Conservation (phyloP, 2,888 invertebrate genomes). For the Molorchus minor region DNA sequence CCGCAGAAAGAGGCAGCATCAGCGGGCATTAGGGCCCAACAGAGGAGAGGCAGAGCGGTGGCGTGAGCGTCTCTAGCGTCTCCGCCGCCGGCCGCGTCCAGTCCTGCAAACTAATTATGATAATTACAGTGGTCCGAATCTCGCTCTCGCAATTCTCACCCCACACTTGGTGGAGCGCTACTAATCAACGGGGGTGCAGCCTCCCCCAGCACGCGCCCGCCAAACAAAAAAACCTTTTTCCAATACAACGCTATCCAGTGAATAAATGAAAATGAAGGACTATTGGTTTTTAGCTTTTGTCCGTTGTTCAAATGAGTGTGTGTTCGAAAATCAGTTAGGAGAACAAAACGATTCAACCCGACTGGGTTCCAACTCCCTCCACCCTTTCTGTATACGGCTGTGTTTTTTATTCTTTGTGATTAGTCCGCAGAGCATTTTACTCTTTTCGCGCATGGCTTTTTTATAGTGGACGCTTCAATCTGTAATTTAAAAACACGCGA, state of each 20-base stretch:
- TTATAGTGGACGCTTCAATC: conserved; percentile 62
- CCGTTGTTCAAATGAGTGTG: conserved; percentile 60
- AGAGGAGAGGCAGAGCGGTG: conserved; percentile 29
- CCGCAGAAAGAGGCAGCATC: conserved; percentile 7
- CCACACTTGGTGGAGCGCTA: conserved; percentile 51
- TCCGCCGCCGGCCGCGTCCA: conserved; percentile 41
- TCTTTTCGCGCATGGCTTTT: conserved; percentile 64
- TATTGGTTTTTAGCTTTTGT: conserved; percentile 65
- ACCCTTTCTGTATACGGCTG: conserved; percentile 56
- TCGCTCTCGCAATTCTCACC: conserved; percentile 43
- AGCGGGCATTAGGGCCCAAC: conserved; percentile 5
- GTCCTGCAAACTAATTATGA: conserved; percentile 58
- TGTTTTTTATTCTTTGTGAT: conserved; percentile 64
- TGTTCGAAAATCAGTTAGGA: conserved; percentile 63
- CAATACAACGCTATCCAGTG: conserved; percentile 62
- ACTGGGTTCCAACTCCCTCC: conserved; percentile 29
- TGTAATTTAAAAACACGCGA: conserved; percentile 64
- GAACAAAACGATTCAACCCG: conserved; percentile 60
- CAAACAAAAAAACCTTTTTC: conserved; percentile 63
- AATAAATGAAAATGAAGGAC: conserved; percentile 65
- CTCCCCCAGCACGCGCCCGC: conserved; percentile 41
- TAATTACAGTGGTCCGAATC: conserved; percentile 56
- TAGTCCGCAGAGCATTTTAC: conserved; percentile 63
- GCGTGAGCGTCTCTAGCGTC: conserved; percentile 16
- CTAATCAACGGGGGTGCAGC: conserved; percentile 53